Conservation (phyloP, 1,140 invertebrate species). For the Andrena cerasifolii region DNA sequence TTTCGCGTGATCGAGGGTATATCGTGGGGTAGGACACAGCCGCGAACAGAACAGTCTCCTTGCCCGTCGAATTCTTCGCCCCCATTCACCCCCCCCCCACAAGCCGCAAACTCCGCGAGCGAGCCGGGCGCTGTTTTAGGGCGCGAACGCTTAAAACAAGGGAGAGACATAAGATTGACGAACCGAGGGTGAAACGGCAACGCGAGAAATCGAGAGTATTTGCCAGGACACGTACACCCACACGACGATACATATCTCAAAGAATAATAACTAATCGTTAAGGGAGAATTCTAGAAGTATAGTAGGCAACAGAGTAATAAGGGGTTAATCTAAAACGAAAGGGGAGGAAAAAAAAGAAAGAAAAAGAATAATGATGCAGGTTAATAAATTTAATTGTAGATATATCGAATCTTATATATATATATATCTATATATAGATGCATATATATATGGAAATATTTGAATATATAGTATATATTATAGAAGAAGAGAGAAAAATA, state of each 20-base stretch:
- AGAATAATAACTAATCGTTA: slow-evolving; percentile 82
- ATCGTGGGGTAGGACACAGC: too few species aligned
- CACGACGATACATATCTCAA: slow-evolving; percentile 83
- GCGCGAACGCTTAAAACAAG: neutral
- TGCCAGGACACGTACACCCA: slow-evolving; percentile 62
- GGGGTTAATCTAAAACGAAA: slow-evolving; percentile 40
- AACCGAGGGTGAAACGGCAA: slow-evolving; percentile 4
- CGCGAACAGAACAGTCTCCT: too few species aligned
- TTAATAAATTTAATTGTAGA: slow-evolving; percentile 61
- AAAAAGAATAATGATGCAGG: slow-evolving; percentile 24
- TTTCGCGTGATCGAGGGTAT: neutral
- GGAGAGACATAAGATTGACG: neutral
- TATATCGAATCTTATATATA: slow-evolving; percentile 51
- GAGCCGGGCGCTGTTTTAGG: too few species aligned
- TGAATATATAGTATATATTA: slow-evolving; percentile 35
- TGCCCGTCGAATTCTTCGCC: too few species aligned
- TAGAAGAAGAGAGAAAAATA: slow-evolving; percentile 59
- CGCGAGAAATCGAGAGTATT: slow-evolving; percentile 38
- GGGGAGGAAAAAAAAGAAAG: slow-evolving; percentile 3
- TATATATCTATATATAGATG: slow-evolving; percentile 52
- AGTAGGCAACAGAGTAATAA: slow-evolving; percentile 60
- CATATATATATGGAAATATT: slow-evolving; percentile 43
- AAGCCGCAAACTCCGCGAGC: too few species aligned
- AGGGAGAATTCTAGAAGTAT: slow-evolving; percentile 73
- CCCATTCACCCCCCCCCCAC: too few species aligned